Base-by-base conservation (phyloP, 1,140 invertebrate genomes). In the Plectrocnemia conspersa region DNA sequence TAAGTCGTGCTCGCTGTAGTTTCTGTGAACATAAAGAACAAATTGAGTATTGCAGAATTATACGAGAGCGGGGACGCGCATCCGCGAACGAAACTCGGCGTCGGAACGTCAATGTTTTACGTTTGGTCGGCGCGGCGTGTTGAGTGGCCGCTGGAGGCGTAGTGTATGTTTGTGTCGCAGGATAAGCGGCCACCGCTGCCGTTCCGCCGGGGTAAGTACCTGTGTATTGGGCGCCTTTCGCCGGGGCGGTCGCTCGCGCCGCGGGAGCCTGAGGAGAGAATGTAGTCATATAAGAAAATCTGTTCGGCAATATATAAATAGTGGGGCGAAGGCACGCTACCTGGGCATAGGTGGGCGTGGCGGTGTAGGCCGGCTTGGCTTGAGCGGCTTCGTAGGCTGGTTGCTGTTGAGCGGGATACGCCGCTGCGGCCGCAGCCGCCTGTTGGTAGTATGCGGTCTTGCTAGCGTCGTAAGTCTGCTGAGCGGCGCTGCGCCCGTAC, bases 391-490 rank as follows among this genome's bases (percentile, higher is more conserved):
- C 72, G 64, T 76, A 74, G 3, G 75, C 65, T 27, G 75, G 73
- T 50, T 77, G 71, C 22, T 74, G 71, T 48, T 77, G 74, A 21
- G 73, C 77, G 63, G 87, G 85, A 61, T 86, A 86, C 41, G 82
- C 80, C 32, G 83, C 82, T 1, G 82, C 81, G 7, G 83, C 77
- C 7, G 81, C 77, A 7, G 81, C 83, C 9, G 83, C 81, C 62
- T 86, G 84, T 63, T 82, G 82, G 66, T 83, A 83, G 62, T 84
- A 84, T 0, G 81, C 82, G 46, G 79, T 82, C 44, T 81, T 82
- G 49, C 80, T 73, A 13, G 73, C 72, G 66, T 75, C 73, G 67
- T 76, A 74, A 11, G 71, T 70, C 21, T 71, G 73, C 36, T 70
- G 71, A 4, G 77, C 77, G 29, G 77, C 74, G 38, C 77, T 73